Percentiles rank a stretch among this genome's conserved stretches.
Conservation (phyloP, 2,888 invertebrate species). For the Helobdella robusta region DNA sequence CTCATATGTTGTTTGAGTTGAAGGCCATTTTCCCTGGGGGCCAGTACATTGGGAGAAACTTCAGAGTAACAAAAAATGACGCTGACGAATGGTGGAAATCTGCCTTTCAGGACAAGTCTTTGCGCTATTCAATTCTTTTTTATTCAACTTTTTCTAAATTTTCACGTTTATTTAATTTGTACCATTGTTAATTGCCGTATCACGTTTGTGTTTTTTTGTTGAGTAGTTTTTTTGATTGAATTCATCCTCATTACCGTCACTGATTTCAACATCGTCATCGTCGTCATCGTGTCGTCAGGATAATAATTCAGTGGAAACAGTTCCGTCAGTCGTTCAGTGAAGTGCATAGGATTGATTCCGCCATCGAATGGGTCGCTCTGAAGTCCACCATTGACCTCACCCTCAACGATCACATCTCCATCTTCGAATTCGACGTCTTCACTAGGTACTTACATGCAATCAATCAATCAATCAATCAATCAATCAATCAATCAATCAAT, state of each 20-base stretch:
- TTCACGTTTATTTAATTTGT: too few relatives aligned
- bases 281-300: constrained; percentile 63
- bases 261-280: too few relatives aligned
- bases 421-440: constrained; percentile 99
- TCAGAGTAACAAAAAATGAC: constrained; percentile 96
- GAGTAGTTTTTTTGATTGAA: not conserved
- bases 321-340: constrained; percentile 86
- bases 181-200: not conserved
- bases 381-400: constrained; percentile 98
- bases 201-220: not conserved
- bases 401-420: constrained; percentile 98
- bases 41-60: constrained; percentile 90
- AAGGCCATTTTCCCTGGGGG: constrained; percentile 96
- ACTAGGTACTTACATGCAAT: too few relatives aligned
- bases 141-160: too few relatives aligned
- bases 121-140: too few relatives aligned
- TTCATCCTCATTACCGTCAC: not conserved
- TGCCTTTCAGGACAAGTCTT: not conserved
- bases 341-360: constrained; percentile 87
- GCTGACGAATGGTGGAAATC: constrained; percentile 92
- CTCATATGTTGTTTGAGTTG: constrained; percentile 97
- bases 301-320: constrained; percentile 91
- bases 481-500: too few relatives aligned
- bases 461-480: too few relatives aligned
- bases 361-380: constrained; percentile 92